Conservation (phyloP, 2,888 invertebrate genomes). For the Nomada fucata region DNA sequence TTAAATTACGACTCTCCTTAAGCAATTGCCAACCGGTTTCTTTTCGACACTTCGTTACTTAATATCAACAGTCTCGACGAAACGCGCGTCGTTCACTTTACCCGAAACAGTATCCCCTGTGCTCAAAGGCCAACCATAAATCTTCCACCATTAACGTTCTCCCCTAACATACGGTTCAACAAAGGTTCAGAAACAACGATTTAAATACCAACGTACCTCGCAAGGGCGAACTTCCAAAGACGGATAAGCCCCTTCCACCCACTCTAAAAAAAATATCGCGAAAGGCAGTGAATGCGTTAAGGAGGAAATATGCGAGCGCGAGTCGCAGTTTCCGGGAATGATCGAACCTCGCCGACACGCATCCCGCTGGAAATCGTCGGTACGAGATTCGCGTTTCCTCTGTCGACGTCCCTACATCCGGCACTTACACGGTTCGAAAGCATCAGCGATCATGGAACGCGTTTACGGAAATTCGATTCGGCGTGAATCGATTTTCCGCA, state of each 20-base stretch:
- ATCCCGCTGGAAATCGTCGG: constrained; percentile 10
- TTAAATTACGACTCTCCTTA: no score
- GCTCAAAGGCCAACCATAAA: background rate
- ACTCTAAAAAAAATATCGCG: background rate
- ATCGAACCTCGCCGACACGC: background rate
- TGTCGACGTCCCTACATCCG: constrained; percentile 8
- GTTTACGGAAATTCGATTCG: constrained; percentile 15
- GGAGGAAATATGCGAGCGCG: constrained; percentile 7
- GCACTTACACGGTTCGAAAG: constrained; percentile 18
- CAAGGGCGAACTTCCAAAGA: background rate
- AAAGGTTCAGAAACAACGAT: background rate
- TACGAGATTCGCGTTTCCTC: background rate
- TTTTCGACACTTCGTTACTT: no score
- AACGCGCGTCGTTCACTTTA: no score
- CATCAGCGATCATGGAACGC: constrained; percentile 8
- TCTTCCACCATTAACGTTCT: no score
- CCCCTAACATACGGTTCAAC: background rate
- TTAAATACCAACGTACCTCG: no score
- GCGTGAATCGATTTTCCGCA: background rate
- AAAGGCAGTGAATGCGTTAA: constrained; percentile 22
- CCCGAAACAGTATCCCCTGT: background rate
- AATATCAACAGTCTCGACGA: no score
- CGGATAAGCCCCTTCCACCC: background rate
- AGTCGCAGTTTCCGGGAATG: background rate
- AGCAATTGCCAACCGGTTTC: no score